Conservation (phyloP, 2,888 invertebrate genomes). For the Achlya flavicornis region DNA sequence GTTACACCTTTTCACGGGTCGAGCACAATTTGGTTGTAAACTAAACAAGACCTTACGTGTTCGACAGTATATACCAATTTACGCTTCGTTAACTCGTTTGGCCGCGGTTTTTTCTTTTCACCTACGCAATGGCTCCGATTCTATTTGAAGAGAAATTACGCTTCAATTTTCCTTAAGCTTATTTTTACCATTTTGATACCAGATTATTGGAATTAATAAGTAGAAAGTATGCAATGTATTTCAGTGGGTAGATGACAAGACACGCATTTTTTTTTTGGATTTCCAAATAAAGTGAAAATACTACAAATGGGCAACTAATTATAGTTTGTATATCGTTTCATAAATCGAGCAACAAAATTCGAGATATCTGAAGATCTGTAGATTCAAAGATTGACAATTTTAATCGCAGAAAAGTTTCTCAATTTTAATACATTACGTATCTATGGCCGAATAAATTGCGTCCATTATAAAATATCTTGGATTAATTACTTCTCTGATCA, state of each 20-base stretch:
- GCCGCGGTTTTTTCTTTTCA: slow-evolving; percentile 38
- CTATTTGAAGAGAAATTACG: slow-evolving; percentile 21
- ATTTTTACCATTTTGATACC: slow-evolving; percentile 16
- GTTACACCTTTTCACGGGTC: slow-evolving; percentile 16
- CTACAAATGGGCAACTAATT: too few relatives aligned
- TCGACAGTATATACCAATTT: slow-evolving; percentile 52
- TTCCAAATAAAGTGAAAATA: too few relatives aligned
- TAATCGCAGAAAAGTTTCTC: not conserved
- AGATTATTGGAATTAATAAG: slow-evolving; percentile 6
- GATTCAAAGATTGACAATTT: slow-evolving; percentile 10
- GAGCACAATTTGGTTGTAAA: slow-evolving; percentile 32
- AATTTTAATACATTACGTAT: not conserved
- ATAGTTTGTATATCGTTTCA: not conserved
- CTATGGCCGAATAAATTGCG: slow-evolving; percentile 15
- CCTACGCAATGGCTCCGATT: slow-evolving; percentile 29
- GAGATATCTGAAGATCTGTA: not conserved
- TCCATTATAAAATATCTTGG: slow-evolving; percentile 39
- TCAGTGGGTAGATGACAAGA: not conserved
- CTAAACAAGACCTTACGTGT: slow-evolving; percentile 50
- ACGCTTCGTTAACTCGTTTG: slow-evolving; percentile 56
- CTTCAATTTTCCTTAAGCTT: slow-evolving; percentile 1
- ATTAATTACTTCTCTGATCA: slow-evolving; percentile 70
- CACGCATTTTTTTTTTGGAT: too few relatives aligned
- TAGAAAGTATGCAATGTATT: not conserved
- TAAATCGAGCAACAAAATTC: not conserved